phyloP scores from a whole-genome alignment of 1,140 invertebrate species.

The Pristionchus pacificus region DNA sequence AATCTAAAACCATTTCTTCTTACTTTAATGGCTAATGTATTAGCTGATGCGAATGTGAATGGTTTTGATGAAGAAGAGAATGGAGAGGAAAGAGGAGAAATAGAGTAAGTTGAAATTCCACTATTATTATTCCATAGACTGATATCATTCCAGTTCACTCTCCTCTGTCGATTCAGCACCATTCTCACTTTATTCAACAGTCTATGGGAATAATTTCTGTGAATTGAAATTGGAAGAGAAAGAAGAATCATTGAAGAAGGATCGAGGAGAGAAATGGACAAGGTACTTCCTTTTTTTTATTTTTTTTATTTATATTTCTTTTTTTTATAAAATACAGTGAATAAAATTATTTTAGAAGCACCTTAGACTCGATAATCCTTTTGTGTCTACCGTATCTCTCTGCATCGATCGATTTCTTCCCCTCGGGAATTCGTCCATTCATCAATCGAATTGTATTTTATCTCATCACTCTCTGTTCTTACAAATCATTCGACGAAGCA shows the following conservation, averaged over 20 bases:
- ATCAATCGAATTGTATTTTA: not conserved
- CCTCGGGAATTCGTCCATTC: not conserved
- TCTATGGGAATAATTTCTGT: slow-evolving; percentile 4
- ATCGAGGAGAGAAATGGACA: not conserved
- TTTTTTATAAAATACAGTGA: not conserved
- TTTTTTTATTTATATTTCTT: not conserved
- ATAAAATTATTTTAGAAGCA: slow-evolving; percentile 3
- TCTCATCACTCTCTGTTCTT: not conserved
- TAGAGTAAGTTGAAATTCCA: slow-evolving; percentile 4
- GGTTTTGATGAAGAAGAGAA: not conserved
- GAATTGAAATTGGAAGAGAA: not conserved
- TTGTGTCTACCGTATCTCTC: not conserved
- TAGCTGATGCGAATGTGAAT: slow-evolving; percentile 18
- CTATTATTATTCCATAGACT: slow-evolving; percentile 9
- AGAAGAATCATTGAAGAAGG: slow-evolving; percentile 12
- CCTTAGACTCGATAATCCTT: not conserved
- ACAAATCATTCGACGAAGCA: not conserved
- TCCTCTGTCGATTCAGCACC: not conserved
- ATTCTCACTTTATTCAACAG: slow-evolving; percentile 6
- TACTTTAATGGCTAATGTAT: slow-evolving; percentile 23
- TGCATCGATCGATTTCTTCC: not conserved
- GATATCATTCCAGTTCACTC: not conserved
- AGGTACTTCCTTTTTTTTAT: not conserved
- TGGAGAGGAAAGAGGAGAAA: not conserved
- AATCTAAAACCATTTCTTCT: slow-evolving; percentile 34